Evolutionary conservation across 2,113 vertebrate genomes (phyloP).

Genomic region (Lepus timidus): DNA sequence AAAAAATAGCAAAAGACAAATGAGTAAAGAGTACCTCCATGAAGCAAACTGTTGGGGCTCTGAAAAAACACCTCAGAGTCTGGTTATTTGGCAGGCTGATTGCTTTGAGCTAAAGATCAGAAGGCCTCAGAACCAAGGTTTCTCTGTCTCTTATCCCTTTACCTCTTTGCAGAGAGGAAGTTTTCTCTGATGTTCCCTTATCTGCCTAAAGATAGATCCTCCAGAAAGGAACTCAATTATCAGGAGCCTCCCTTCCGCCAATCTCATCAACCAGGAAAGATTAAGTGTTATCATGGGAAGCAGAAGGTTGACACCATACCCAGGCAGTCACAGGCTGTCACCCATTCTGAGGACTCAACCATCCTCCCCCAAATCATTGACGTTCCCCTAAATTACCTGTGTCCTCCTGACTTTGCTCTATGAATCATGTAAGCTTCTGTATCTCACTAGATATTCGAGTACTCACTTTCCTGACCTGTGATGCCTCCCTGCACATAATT

Average conservation of each 20-base stretch:
- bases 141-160: not conserved
- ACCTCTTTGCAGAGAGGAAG: not conserved
- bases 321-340: not conserved
- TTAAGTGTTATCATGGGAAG: not conserved
- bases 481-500: not conserved
- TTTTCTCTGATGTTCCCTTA: not conserved
- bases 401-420: not conserved
- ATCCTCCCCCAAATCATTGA: not conserved
- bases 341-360: not conserved
- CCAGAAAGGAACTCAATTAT: not conserved
- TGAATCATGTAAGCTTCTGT: not conserved
- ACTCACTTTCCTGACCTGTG: not conserved
- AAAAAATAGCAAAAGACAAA: constrained; percentile 40
- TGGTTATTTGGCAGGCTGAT: not conserved
- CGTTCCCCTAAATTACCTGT: not conserved
- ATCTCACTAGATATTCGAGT: not conserved
- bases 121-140: not conserved
- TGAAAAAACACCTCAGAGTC: not conserved
- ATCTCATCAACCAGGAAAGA: not conserved
- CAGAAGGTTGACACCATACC: not conserved
- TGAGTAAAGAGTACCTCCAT: not conserved
- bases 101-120: not conserved
- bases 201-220: constrained; percentile 11
- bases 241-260: not conserved
- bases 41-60: constrained; percentile 18